phyloP scores from a whole-genome alignment of 2,888 invertebrate genomes.

The Amphipoea oculea region DNA sequence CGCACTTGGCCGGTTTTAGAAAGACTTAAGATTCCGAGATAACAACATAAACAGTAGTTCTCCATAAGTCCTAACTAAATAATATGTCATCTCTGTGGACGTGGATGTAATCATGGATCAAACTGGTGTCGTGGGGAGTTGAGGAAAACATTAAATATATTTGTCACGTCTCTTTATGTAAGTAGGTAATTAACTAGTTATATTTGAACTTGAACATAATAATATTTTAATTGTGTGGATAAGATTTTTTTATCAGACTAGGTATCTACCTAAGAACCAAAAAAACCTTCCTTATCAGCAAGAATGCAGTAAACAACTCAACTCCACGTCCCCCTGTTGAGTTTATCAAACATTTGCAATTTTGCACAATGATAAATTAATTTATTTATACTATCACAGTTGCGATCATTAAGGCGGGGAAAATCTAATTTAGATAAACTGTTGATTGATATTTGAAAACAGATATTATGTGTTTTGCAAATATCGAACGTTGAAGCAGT shows the following conservation, averaged over 20 bases:
- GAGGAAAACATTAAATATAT: conserved; percentile 33
- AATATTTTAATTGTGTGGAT: conserved; percentile 27
- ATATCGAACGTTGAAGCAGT: conserved; percentile 5
- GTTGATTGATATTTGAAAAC: conserved; percentile 21
- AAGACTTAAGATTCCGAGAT: conserved; percentile 7
- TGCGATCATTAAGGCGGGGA: conserved; percentile 7
- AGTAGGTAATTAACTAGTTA: background rate
- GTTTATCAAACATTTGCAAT: conserved; percentile 30
- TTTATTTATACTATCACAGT: conserved; percentile 27
- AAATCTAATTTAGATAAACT: conserved; percentile 42
- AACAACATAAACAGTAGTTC: conserved; percentile 16
- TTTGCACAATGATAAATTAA: conserved; percentile 30
- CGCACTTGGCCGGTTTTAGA: background rate
- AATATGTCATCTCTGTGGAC: conserved; percentile 21
- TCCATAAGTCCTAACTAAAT: conserved; percentile 17
- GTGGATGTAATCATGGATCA: conserved; percentile 21
- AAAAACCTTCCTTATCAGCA: conserved; percentile 27
- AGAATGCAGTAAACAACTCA: conserved; percentile 36
- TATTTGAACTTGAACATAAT: conserved; percentile 13
- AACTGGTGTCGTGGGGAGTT: background rate
- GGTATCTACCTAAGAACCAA: conserved; percentile 17
- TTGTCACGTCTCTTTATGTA: conserved; percentile 18
- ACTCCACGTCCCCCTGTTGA: background rate
- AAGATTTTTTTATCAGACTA: conserved; percentile 29
- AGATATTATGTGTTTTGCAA: conserved; percentile 10